Base-by-base conservation (phyloP, 2,888 invertebrate species). In the Gastracanthus pulcherrimus region DNA sequence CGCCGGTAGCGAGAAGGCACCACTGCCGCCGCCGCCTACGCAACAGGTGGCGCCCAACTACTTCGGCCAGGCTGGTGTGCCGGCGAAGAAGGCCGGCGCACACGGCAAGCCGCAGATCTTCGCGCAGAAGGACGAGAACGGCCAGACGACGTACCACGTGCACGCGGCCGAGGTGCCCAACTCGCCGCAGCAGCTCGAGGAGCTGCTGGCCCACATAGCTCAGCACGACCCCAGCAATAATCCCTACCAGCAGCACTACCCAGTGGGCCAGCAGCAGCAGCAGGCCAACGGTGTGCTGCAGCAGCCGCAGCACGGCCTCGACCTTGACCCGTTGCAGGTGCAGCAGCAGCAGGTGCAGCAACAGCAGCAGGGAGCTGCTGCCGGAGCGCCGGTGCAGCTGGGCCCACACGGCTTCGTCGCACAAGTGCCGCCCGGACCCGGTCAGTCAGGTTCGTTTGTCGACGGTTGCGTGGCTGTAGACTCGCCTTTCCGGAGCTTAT, bases 391-490 rank as follows among this genome's bases (percentile, higher is more conserved):
- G 82, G 83, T 89, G 75, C 89, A 90, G 82, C 87, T 90, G 87
- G 90, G 90, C 23, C 75, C 83, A 81, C 89, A 90, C 85, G 89
- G 90, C 84, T 89, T 90, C 86, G 88, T 88, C 84, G 88, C 88
- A 81, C 89, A 88, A 87, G 85, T 86, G 31, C 74, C 80, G 13
- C 66, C 82, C 80, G 82, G 83, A 81, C 88, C 90, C 85, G 88
- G 87, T 86, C 90, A 91, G 88, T 89, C 91, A 91, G 91, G 91
- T 91, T 91, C 90, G 91, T 88, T 84, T 76, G 81, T 51, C 77
- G 45, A 69, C 34, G 16, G 9, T 31, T 23, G n/a, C n/a, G n/a
- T n/a, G n/a, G n/a, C n/a, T n/a, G n/a, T n/a, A n/a, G n/a, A n/a
- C n/a, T n/a, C n/a, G n/a, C n/a, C n/a, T n/a, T n/a, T n/a, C n/a